Percentiles rank a stretch among this genome's conserved stretches.
Conservation (phyloP, 2,888 invertebrate species). For the Busseola fusca region DNA sequence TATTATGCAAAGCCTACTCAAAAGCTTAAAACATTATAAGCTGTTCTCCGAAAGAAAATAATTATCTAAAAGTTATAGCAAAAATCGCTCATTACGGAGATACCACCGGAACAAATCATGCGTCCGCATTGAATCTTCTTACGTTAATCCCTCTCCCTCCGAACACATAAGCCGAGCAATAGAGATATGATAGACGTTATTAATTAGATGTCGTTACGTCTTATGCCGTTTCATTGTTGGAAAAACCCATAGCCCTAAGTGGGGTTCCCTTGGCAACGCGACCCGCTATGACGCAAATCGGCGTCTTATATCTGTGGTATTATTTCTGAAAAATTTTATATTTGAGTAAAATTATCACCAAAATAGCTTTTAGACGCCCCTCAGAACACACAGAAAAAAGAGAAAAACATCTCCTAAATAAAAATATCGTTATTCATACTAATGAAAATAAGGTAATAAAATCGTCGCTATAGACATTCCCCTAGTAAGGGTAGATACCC, state of each 20-base stretch:
- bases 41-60: constrained; percentile 53
- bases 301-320: constrained; percentile 30
- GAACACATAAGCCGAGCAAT: constrained; percentile 82
- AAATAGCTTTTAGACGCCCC: neutral
- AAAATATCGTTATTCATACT: constrained; percentile 41
- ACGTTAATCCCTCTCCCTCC: constrained; percentile 78
- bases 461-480: constrained; percentile 57
- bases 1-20: constrained; percentile 6
- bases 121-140: constrained; percentile 86
- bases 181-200: constrained; percentile 88
- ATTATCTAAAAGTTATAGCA: constrained; percentile 70
- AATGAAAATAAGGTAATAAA: constrained; percentile 59
- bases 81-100: constrained; percentile 78
- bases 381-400: neutral
- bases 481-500: constrained; percentile 34
- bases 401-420: constrained; percentile 24
- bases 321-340: constrained; percentile 3
- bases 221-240: constrained; percentile 86
- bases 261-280: constrained; percentile 71
- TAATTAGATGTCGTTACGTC: constrained; percentile 88
- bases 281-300: constrained; percentile 14
- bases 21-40: constrained; percentile 28
- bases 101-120: constrained; percentile 83
- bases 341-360: neutral
- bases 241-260: constrained; percentile 77